A percentile compares a stretch with the other conserved stretches of the same genome.
Evolutionary conservation across 2,113 vertebrate species (phyloP).

Genomic region (Pituophis catenifer): DNA sequence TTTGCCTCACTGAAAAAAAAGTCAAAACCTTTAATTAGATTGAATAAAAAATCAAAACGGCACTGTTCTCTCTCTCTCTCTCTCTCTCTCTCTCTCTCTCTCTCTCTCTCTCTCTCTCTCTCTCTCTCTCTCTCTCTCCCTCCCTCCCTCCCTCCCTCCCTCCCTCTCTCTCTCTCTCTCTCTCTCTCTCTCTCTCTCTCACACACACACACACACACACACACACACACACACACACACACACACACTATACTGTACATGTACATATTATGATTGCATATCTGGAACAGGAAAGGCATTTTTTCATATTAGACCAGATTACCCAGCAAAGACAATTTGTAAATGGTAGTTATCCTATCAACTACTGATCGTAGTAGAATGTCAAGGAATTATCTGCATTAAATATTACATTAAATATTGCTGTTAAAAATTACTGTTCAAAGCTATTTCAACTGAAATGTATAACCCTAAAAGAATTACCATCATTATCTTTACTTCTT

Average conservation of each 20-base stretch:
- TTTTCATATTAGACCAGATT: neutral
- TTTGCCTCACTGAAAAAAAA: too few relatives aligned
- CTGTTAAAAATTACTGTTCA: too few relatives aligned
- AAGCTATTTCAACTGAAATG: too few relatives aligned
- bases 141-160: too few relatives aligned
- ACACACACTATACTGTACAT: too few relatives aligned
- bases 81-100: too few relatives aligned
- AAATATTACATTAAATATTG: neutral
- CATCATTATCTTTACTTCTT: neutral
- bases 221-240: neutral
- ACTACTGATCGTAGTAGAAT: neutral
- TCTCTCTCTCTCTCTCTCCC: too few relatives aligned
- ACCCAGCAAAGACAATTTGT: neutral
- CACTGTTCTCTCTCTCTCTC: too few relatives aligned
- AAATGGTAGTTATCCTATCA: neutral
- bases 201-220: too few relatives aligned
- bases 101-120: neutral
- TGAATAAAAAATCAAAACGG: too few relatives aligned
- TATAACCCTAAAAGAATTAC: neutral
- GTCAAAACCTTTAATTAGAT: too few relatives aligned
- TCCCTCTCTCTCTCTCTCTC: neutral
- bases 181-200: too few relatives aligned
- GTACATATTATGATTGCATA: neutral
- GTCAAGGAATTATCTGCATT: neutral
- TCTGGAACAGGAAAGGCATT: neutral